Percentiles rank a stretch among this genome's conserved stretches.
phyloP scores from a whole-genome alignment of 1,140 invertebrate species.

The Drosophila pallidifrons region DNA sequence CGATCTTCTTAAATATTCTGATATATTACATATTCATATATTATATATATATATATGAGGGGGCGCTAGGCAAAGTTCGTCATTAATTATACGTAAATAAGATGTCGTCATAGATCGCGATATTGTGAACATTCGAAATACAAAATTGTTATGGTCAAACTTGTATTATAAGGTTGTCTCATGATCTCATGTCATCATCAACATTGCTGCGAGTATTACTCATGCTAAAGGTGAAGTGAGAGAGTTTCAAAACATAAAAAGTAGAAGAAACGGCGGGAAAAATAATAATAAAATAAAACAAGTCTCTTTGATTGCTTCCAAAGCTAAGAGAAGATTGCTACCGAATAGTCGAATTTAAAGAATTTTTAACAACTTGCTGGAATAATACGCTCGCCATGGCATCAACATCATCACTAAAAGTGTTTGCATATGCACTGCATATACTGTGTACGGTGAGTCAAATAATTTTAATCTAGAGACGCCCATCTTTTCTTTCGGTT shows the following conservation, averaged over 20 bases:
- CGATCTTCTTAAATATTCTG: slow-evolving; percentile 19
- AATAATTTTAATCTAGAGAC: slow-evolving; percentile 29
- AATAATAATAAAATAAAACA: slow-evolving; percentile 33
- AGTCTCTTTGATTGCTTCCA: slow-evolving; percentile 35
- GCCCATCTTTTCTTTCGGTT: slow-evolving; percentile 15
- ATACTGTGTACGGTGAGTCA: slow-evolving; percentile 71
- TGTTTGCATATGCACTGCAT: slow-evolving; percentile 64
- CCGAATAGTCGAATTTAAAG: slow-evolving; percentile 30
- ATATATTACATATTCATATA: background rate
- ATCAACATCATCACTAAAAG: slow-evolving; percentile 68
- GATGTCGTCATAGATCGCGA: background rate
- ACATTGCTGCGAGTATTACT: background rate
- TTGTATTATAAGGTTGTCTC: slow-evolving; percentile 1
- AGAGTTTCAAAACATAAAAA: background rate
- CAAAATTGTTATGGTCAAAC: slow-evolving; percentile 10
- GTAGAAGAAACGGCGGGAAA: background rate
- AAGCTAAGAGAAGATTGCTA: background rate
- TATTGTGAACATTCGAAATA: slow-evolving; percentile 13
- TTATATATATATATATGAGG: background rate
- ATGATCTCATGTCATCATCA: slow-evolving; percentile 41
- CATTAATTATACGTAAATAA: slow-evolving; percentile 23
- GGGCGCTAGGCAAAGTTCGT: background rate
- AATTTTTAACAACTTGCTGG: slow-evolving; percentile 8
- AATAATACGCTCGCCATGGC: slow-evolving; percentile 48
- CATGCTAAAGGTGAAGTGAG: slow-evolving; percentile 1